These are phyloP conservation scores for Harlomillsia oculata DNA, from an alignment of 1,140 invertebrate genomes.

Conservation along the genomic window DNA sequence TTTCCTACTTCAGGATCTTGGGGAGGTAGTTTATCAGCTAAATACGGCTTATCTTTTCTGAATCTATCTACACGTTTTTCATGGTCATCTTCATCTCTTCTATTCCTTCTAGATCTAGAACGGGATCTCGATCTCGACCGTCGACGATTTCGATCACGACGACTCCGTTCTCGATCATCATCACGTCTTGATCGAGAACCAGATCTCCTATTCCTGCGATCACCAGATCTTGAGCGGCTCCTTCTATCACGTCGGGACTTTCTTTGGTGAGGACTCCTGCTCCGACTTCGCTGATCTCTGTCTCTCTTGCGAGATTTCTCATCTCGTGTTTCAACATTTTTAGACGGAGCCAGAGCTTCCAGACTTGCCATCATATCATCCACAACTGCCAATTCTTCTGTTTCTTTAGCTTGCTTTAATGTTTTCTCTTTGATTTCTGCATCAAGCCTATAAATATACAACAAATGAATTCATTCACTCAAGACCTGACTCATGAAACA, in stretches of 20 bases:
- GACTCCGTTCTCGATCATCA: neutral
- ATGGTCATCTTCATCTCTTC: constrained; percentile 17
- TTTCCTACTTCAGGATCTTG: constrained; percentile 46
- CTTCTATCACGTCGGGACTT: constrained; percentile 37
- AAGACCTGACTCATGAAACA: constrained; percentile 1
- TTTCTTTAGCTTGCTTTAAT: constrained; percentile 36
- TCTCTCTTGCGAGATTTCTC: constrained; percentile 25
- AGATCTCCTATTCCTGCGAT: constrained; percentile 34
- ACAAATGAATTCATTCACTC: neutral
- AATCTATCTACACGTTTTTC: constrained; percentile 30
- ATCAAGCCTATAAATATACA: constrained; percentile 26
- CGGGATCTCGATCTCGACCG: constrained; percentile 28
- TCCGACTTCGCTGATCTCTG: constrained; percentile 37
- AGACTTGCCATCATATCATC: constrained; percentile 79
- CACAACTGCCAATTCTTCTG: constrained; percentile 44
- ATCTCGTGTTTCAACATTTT: constrained; percentile 26
- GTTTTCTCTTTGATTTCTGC: constrained; percentile 41
- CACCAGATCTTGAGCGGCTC: constrained; percentile 26
- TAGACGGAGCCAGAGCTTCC: constrained; percentile 69
- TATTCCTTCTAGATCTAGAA: constrained; percentile 38
- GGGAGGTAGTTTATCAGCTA: constrained; percentile 43
- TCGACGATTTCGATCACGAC: constrained; percentile 36
- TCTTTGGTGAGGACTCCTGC: constrained; percentile 38
- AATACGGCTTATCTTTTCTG: constrained; percentile 38
- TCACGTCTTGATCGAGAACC: constrained; percentile 35